These are phyloP conservation scores for Coregonus ussuriensis DNA, from an alignment of 2,797 vertebrate species.

Conservation along the genomic window DNA sequence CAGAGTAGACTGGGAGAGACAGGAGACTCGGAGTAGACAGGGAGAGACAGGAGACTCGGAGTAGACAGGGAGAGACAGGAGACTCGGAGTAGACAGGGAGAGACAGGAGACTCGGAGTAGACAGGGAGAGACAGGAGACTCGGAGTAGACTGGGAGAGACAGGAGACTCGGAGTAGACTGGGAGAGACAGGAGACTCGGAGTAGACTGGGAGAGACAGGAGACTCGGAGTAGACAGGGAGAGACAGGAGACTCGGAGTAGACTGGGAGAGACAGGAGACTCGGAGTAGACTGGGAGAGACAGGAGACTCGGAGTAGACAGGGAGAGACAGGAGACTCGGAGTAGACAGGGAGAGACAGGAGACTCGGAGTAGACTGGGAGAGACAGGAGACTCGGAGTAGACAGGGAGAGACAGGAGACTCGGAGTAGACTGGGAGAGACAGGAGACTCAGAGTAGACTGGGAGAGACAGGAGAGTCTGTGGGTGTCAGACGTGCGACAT, in stretches of 20 bases:
- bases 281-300: not conserved
- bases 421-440: not conserved
- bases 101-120: not conserved
- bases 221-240: not conserved
- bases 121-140: not conserved
- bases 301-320: not conserved
- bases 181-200: not conserved
- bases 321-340: not conserved
- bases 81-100: not conserved
- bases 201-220: not conserved
- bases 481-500: not conserved
- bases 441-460: too few relatives aligned
- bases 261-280: not conserved
- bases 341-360: not conserved
- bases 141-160: not conserved
- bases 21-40: not conserved
- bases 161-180: not conserved
- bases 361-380: not conserved
- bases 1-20: not conserved
- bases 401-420: not conserved
- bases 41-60: too few relatives aligned
- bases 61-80: not conserved
- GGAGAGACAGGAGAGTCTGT: not conserved
- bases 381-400: not conserved
- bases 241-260: not conserved